These are phyloP conservation scores for Crotophaga sulcirostris DNA, from an alignment of 2,113 vertebrate species.

Conservation along the genomic window DNA sequence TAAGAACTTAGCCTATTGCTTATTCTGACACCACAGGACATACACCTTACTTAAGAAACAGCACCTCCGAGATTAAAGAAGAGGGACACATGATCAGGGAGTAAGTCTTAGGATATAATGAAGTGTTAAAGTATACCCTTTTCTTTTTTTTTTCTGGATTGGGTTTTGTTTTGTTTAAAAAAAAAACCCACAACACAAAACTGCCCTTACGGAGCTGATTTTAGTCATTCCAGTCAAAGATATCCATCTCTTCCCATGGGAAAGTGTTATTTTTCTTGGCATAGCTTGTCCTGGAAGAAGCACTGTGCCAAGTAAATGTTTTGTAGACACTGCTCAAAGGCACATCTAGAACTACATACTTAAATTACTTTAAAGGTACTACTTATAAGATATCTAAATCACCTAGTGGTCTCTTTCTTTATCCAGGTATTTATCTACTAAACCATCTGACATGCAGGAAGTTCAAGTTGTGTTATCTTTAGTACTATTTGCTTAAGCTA, in stretches of 20 bases:
- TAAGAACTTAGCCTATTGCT: background rate
- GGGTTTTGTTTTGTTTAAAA: background rate
- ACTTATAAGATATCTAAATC: background rate
- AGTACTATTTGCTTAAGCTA: background rate
- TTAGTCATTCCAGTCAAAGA: background rate
- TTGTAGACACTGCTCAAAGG: background rate
- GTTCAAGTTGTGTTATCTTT: rapidly evolving
- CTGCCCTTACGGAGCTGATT: background rate
- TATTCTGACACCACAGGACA: background rate
- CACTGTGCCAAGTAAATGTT: background rate
- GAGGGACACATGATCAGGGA: background rate
- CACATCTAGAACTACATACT: background rate
- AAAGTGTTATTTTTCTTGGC: background rate
- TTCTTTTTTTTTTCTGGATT: background rate
- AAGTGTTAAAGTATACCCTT: background rate
- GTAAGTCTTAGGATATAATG: background rate
- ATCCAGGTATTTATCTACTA: background rate
- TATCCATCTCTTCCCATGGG: background rate
- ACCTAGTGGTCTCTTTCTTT: background rate
- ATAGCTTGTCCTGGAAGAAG: background rate
- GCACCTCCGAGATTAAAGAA: background rate
- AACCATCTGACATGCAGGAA: background rate
- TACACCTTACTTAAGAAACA: background rate
- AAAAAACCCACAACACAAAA: background rate
- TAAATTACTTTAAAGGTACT: no score